Conservation (phyloP, 2,797 vertebrate genomes). For the Gallinago nigripennis region DNA sequence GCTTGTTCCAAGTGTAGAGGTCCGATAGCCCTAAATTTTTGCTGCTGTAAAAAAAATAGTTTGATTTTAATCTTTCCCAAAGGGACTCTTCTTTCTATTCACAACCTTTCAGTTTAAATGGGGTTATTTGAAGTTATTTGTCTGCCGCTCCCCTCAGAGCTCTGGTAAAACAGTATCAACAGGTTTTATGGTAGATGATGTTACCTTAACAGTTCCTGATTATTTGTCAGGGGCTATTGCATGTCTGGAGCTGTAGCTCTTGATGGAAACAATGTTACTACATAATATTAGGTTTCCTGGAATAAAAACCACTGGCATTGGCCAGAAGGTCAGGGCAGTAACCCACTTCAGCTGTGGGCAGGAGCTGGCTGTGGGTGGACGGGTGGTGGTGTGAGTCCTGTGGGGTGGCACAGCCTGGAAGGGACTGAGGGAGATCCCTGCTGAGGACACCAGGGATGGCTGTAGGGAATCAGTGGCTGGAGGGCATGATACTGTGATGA, state of each 20-base stretch:
- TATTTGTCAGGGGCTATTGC: background rate
- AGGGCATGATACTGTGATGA: background rate
- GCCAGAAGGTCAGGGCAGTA: background rate
- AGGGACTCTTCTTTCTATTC: background rate
- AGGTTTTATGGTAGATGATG: background rate
- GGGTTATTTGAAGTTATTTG: background rate
- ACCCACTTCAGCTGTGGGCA: background rate
- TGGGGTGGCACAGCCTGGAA: background rate
- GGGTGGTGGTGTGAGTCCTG: too few relatives aligned
- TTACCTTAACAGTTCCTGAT: background rate
- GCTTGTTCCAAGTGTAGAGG: background rate
- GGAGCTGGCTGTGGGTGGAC: background rate
- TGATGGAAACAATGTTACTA: constrained; percentile 5
- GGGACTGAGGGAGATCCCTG: background rate
- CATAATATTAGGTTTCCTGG: constrained; percentile 5
- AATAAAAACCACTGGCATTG: background rate
- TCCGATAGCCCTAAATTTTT: background rate
- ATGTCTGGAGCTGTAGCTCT: background rate
- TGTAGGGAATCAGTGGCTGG: background rate
- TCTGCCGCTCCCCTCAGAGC: background rate
- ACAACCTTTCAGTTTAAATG: background rate
- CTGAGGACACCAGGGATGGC: background rate
- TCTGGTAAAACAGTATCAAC: background rate
- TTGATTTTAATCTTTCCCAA: background rate
- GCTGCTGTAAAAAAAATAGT: background rate